Percentiles rank a stretch among this genome's conserved stretches.
These are phyloP conservation scores for Eurois occulta DNA, from an alignment of 2,888 invertebrate species.

Conservation along the genomic window DNA sequence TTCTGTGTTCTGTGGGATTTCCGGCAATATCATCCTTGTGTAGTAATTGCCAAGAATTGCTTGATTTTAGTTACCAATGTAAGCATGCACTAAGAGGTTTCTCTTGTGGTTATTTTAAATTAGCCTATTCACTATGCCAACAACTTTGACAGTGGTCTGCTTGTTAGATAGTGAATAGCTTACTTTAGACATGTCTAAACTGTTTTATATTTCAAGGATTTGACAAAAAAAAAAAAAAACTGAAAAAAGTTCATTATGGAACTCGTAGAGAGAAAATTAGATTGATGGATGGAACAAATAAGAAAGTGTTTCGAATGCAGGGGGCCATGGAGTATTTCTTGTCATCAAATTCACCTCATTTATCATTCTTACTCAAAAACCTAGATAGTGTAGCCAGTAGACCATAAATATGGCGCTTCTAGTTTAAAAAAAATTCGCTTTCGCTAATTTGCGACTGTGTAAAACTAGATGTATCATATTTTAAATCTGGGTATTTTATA, in stretches of 20 bases:
- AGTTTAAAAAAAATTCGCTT: not conserved
- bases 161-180: not conserved
- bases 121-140: not conserved
- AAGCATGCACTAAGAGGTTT: not conserved
- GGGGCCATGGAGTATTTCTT: constrained; percentile 60
- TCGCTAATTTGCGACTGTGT: not conserved
- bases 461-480: not conserved
- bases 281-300: too few species aligned
- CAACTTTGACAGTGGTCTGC: not conserved
- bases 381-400: not conserved
- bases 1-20: not conserved
- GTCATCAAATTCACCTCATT: constrained; percentile 51
- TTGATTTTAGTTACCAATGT: not conserved
- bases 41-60: not conserved
- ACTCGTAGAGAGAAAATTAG: too few species aligned
- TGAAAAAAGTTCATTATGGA: too few species aligned
- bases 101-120: not conserved
- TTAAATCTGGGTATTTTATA: not conserved
- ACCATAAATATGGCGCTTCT: not conserved
- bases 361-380: constrained; percentile 29
- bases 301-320: constrained; percentile 17
- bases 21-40: not conserved
- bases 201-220: not conserved
- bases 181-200: not conserved
- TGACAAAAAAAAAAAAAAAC: too few species aligned